Percentiles rank a stretch among this genome's conserved stretches.
These are phyloP conservation scores for Ageneiosus marmoratus DNA, from an alignment of 2,113 vertebrate genomes.

Conservation along the genomic window DNA sequence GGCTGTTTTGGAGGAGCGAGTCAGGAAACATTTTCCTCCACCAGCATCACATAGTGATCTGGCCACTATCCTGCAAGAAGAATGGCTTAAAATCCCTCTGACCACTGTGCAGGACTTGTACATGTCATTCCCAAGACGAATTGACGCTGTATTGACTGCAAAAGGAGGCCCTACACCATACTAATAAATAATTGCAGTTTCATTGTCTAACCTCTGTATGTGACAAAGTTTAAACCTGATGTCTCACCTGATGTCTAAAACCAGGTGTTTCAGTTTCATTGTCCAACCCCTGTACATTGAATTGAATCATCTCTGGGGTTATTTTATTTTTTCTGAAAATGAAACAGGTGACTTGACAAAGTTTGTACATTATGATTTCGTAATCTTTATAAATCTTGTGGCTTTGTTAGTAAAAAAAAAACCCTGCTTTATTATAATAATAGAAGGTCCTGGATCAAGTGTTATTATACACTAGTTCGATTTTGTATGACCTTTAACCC, in stretches of 20 bases:
- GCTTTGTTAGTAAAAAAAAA: not conserved
- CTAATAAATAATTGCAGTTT: no score
- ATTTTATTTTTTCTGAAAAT: not conserved
- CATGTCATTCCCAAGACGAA: no score
- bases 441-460: not conserved
- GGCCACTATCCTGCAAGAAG: no score
- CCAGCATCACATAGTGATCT: no score
- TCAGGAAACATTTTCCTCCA: no score
- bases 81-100: no score
- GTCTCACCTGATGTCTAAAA: no score
- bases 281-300: not conserved
- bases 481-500: not conserved
- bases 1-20: no score
- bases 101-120: no score
- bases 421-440: not conserved
- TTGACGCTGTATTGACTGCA: no score
- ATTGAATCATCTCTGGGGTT: not conserved
- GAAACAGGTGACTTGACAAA: not conserved
- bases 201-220: rapidly evolving
- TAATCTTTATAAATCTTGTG: not conserved
- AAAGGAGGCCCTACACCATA: no score
- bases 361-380: not conserved
- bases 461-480: not conserved
- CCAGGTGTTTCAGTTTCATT: no score
- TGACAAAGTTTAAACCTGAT: not conserved